Evolutionary conservation across 1,140 invertebrate genomes (phyloP), one percentile per base, ranked within the genome.

Genomic region (Babylonia areolata): DNA sequence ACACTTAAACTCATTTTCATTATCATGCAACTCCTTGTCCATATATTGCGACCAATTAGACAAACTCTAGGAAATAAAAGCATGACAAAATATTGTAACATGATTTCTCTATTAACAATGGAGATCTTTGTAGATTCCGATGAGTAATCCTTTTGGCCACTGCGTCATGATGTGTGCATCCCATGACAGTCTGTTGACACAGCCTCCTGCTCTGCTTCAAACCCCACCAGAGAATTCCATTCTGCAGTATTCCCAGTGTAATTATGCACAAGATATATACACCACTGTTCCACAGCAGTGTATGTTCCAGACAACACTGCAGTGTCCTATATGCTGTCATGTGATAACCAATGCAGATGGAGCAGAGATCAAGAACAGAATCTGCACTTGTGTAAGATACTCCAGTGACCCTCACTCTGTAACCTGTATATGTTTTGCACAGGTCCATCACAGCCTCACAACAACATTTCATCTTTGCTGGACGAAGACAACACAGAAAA

Each of bases 71-170:
- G 17, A 51, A 51, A 46, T 12, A 51, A 51, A 0, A 9, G 9
- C 9, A 51, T 17, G 17, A 51, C 9, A 51, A 51, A 12, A 51
- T 51, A 51, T 17, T 51, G 46, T 51, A 51, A 12, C 17, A 51
- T 51, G 46, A 51, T 51, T 51, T 51, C 46, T 51, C 28, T 5
- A 28, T 64, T 23, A 23, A 23, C 58, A 64, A 64, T 64, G 58
- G 58, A 64, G 58, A 64, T 64, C 58, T 64, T 64, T 64, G 58
- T 64, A 64, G 58, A 64, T 64, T 64, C 58, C 28, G 58, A 64
- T 11, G 58, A 64, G 23, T n/a, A 64, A n/a, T 64, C 58, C 58
- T 64, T 64, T 64, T 23, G 28, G 58, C 58, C 58, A 64, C 28
- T 64, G 58, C 58, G 58, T 64, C 58, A 64, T 64, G 58, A 64